Evolutionary conservation across 2,888 invertebrate species (phyloP).

Genomic region (Deroplatys truncata): DNA sequence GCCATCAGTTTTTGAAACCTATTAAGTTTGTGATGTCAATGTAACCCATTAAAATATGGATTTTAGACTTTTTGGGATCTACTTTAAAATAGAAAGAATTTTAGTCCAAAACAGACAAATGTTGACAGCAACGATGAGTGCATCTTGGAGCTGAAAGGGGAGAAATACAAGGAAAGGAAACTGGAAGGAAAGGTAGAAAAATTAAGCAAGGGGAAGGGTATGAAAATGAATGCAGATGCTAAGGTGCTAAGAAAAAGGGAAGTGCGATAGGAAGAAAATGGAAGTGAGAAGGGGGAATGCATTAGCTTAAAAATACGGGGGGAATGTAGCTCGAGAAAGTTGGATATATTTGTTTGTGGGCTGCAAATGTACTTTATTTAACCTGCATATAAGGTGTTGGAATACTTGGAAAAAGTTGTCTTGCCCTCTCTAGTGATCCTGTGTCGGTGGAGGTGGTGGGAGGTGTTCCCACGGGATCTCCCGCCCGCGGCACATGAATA

Average conservation of each 20-base stretch:
- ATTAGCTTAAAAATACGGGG: background rate
- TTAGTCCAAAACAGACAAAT: too few species aligned
- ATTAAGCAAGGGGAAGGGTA: background rate
- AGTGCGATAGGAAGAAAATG: background rate
- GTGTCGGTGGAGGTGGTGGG: background rate
- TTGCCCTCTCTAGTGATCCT: background rate
- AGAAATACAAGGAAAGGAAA: background rate
- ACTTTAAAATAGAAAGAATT: too few species aligned
- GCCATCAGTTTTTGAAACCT: too few species aligned
- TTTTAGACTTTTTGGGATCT: too few species aligned
- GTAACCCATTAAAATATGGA: too few species aligned
- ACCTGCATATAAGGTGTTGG: conserved; percentile 10
- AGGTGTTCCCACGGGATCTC: background rate
- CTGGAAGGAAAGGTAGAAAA: background rate
- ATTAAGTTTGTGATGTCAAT: too few species aligned
- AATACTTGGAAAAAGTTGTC: background rate
- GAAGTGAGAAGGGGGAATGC: background rate
- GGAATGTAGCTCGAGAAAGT: background rate
- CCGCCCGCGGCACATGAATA: conserved; percentile 24
- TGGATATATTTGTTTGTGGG: background rate
- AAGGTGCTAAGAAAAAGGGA: background rate
- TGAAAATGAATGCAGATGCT: background rate
- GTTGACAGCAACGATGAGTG: too few species aligned
- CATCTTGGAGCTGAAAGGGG: too few species aligned
- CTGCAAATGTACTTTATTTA: conserved; percentile 9